Evolutionary conservation across 2,113 vertebrate species (phyloP).

Genomic region (Indicator indicator): DNA sequence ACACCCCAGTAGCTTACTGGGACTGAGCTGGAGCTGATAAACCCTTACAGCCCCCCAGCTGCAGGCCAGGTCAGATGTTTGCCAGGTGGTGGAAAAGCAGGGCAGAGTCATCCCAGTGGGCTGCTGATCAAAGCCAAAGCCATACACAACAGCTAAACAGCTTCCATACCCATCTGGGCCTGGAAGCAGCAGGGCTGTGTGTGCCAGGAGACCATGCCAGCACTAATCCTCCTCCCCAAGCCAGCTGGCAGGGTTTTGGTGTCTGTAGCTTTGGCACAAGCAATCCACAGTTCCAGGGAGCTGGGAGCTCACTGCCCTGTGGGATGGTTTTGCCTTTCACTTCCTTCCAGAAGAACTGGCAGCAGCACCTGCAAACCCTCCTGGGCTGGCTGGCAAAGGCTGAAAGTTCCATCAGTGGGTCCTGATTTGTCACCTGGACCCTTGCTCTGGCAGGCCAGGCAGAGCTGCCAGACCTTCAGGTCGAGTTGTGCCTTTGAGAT

Average conservation of each 20-base stretch:
- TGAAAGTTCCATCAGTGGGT: not conserved
- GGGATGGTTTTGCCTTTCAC: not conserved
- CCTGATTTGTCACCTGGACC: not conserved
- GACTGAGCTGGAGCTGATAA: no score
- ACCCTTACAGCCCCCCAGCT: no score
- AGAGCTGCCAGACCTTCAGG: not conserved
- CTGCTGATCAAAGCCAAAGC: not conserved
- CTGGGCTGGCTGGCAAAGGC: not conserved
- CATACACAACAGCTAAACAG: not conserved
- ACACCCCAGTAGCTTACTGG: no score
- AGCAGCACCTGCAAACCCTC: not conserved
- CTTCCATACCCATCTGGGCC: not conserved
- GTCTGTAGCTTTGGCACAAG: not conserved
- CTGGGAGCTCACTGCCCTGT: not conserved
- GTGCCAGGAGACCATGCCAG: not conserved
- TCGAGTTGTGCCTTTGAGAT: not conserved
- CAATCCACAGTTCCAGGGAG: not conserved
- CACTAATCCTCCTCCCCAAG: not conserved
- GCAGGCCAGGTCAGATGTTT: not conserved
- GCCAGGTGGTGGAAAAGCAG: not conserved
- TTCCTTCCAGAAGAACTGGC: not conserved
- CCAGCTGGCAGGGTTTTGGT: not conserved
- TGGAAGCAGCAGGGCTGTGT: not conserved
- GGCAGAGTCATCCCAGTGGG: not conserved
- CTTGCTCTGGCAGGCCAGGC: not conserved